These are phyloP conservation scores for Camponotus pennsylvanicus DNA, from an alignment of 1,140 invertebrate species.

Conservation along the genomic window DNA sequence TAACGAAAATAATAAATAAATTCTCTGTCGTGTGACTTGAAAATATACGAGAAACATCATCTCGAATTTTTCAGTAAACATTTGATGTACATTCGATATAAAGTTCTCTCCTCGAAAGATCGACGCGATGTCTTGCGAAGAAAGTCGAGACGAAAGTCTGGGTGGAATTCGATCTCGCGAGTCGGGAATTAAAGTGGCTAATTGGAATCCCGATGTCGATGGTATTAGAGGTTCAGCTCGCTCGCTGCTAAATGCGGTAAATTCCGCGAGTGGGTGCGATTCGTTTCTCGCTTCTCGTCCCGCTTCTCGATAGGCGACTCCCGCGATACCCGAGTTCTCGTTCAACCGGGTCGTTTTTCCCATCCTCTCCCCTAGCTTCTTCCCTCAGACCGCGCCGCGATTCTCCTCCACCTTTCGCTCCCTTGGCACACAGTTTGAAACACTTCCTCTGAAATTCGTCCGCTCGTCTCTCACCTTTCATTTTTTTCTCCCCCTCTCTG, in stretches of 20 bases:
- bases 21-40: neutral
- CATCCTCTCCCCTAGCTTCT: too few relatives aligned
- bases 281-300: conserved; percentile 23
- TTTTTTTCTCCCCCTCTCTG: neutral
- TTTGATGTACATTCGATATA: conserved; percentile 1
- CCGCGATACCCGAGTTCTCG: neutral
- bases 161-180: conserved; percentile 31
- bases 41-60: neutral
- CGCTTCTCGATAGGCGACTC: neutral
- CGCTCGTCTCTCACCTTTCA: neutral
- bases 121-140: neutral
- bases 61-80: conserved; percentile 5
- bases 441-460: neutral
- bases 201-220: conserved; percentile 63
- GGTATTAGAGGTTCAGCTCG: conserved; percentile 48
- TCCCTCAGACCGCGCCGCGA: too few relatives aligned
- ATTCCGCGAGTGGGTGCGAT: conserved; percentile 43
- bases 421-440: conserved; percentile 27
- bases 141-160: neutral
- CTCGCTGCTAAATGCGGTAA: conserved; percentile 36
- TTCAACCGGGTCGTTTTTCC: neutral
- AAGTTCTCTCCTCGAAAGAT: neutral
- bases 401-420: too few relatives aligned
- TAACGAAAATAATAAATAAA: conserved; percentile 1
- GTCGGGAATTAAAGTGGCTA: conserved; percentile 63